Conservation (phyloP, 2,888 invertebrate species). For the Dusona sp. region DNA sequence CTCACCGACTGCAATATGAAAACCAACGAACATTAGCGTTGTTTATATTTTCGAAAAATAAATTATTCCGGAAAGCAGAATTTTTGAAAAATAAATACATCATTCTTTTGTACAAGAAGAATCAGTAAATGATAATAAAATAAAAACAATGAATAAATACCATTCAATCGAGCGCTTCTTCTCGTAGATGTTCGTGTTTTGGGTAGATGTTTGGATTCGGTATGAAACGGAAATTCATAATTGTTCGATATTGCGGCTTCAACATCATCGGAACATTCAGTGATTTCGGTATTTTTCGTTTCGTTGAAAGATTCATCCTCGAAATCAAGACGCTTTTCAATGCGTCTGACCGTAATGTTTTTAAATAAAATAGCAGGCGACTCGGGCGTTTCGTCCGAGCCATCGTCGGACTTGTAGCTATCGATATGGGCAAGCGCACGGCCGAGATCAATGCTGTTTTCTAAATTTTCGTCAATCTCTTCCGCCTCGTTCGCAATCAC, state of each 20-base stretch:
- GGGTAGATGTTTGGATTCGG: too few species aligned
- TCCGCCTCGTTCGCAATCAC: slow-evolving; percentile 70
- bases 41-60: neutral
- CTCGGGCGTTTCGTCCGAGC: neutral
- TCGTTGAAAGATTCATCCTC: slow-evolving; percentile 58
- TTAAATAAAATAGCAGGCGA: neutral
- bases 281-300: neutral
- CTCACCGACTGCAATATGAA: slow-evolving; percentile 68
- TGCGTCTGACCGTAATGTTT: slow-evolving; percentile 30
- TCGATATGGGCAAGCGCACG: slow-evolving; percentile 72
- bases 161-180: slow-evolving; percentile 73
- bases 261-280: neutral
- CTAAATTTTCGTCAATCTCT: slow-evolving; percentile 64
- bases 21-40: neutral
- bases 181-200: too few species aligned
- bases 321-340: slow-evolving; percentile 48
- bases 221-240: neutral
- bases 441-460: slow-evolving; percentile 66
- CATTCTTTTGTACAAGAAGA: neutral
- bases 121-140: slow-evolving; percentile 25
- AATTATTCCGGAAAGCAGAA: neutral
- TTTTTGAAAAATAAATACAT: slow-evolving; percentile 3
- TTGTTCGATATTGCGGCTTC: neutral
- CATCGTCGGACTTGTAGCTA: slow-evolving; percentile 66
- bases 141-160: slow-evolving; percentile 56